These are phyloP conservation scores for Harlomillsia oculata DNA, from an alignment of 1,140 invertebrate species.

Conservation along the genomic window DNA sequence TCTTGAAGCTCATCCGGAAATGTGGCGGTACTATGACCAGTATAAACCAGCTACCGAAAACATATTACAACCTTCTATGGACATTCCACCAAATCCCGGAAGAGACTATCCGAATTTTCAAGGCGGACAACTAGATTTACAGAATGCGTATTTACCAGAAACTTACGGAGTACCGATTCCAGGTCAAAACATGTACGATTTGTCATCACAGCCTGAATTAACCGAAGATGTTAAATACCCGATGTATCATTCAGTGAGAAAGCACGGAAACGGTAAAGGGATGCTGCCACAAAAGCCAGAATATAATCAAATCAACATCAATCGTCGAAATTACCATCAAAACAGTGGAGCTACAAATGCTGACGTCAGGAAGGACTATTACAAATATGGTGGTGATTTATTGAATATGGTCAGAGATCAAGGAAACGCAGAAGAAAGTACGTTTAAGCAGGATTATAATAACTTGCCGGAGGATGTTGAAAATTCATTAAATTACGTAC, in stretches of 20 bases:
- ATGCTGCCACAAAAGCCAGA: not conserved
- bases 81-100: not conserved
- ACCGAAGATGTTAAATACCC: slow-evolving; percentile 34
- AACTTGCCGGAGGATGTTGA: not conserved
- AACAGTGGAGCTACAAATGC: not conserved
- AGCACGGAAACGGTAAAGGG: slow-evolving; percentile 27
- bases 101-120: not conserved
- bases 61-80: not conserved
- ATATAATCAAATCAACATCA: slow-evolving; percentile 26
- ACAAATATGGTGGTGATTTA: not conserved
- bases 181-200: slow-evolving; percentile 17
- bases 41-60: slow-evolving; percentile 1
- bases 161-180: not conserved
- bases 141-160: not conserved
- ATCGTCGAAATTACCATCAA: slow-evolving; percentile 15
- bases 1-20: slow-evolving; percentile 41
- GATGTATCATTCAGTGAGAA: slow-evolving; percentile 30
- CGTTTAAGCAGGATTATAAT: not conserved
- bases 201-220: slow-evolving; percentile 27
- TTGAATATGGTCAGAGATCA: too few relatives aligned
- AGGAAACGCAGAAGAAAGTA: not conserved
- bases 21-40: slow-evolving; percentile 34
- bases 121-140: not conserved
- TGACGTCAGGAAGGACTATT: slow-evolving; percentile 13
- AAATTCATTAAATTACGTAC: not conserved